Base-by-base conservation (phyloP, 2,888 invertebrate species). In the Hirudinaria manillensis region DNA sequence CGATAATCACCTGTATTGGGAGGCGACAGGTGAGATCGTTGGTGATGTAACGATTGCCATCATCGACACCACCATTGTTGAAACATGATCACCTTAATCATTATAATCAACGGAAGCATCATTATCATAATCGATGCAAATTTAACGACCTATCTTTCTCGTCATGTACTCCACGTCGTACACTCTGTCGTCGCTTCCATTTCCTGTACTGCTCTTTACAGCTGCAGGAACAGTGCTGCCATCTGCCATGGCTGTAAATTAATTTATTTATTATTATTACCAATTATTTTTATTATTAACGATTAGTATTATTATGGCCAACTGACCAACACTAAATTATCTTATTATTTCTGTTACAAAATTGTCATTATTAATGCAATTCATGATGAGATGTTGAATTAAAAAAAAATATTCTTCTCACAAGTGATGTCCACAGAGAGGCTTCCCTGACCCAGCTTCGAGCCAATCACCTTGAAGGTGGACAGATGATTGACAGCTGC, bases 401-500 rank as follows among this genome's bases (percentile, higher is more conserved):
- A 51, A 55, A 6, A 13, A n/a, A 72, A 53, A 53, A 55, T 24
- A 55, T n/a, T 27, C 38, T n/a, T 1, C 29, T 21, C 2, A 72
- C 72, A 36, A n/a, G 53, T 55, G 29, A 72, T 53, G 32, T 32
- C 34, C 29, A 72, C 56, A 1, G 27, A 29, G 32, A 72, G 27
- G 21, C n/a, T 34, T 24, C 36, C 32, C 19, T 24, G 56, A 19
- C 29, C 55, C 32, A 53, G 29, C 6, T 51, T 29, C 13, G 24
- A 55, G 36, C 55, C 72, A 72, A 72, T 51, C 74, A 88, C 82
- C 75, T 86, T 85, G 80, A 88, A 86, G 76, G 82, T 83, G 27
- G 87, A 85, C 32, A 83, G 82, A 24, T 83, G 82, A 73, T 86
- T 87, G 56, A 86, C 86, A 76, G 85, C 84, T 24, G 86, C 87